Percentiles rank a stretch among this genome's conserved stretches.
Conservation (phyloP, 2,888 invertebrate genomes). For the Parasteatoda lunata region DNA sequence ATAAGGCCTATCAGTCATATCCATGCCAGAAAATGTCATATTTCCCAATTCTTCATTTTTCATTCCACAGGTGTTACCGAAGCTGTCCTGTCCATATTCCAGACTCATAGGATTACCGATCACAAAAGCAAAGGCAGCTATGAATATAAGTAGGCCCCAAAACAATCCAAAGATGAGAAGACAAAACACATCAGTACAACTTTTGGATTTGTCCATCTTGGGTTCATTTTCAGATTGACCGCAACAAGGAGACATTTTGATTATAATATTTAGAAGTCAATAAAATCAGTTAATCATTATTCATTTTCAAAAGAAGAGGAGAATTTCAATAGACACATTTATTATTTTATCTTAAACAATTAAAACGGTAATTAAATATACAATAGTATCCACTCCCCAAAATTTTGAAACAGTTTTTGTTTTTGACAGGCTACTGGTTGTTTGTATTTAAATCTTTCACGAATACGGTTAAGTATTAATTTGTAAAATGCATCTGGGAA, state of each 20-base stretch:
- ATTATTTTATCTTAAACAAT: too few species aligned
- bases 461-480: too few species aligned
- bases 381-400: too few species aligned
- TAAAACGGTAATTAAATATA: too few species aligned
- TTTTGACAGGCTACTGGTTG: too few species aligned
- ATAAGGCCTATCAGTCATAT: constrained; percentile 84
- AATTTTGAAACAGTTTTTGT: too few species aligned
- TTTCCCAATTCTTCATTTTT: constrained; percentile 77
- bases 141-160: constrained; percentile 67
- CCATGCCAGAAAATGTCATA: constrained; percentile 83
- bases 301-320: too few species aligned
- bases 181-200: constrained; percentile 69
- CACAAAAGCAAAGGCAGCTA: constrained; percentile 69
- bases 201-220: constrained; percentile 38
- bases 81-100: constrained; percentile 93
- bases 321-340: too few species aligned
- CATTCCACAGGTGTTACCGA: constrained; percentile 94
- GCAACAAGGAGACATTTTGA: constrained; percentile 55
- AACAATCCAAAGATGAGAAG: constrained; percentile 67
- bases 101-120: constrained; percentile 83
- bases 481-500: too few species aligned
- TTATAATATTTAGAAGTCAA: not conserved
- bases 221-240: constrained; percentile 17
- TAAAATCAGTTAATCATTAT: too few species aligned
- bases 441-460: too few species aligned